Conservation (phyloP, 2,797 vertebrate species). For the Aulostomus chinensis region DNA sequence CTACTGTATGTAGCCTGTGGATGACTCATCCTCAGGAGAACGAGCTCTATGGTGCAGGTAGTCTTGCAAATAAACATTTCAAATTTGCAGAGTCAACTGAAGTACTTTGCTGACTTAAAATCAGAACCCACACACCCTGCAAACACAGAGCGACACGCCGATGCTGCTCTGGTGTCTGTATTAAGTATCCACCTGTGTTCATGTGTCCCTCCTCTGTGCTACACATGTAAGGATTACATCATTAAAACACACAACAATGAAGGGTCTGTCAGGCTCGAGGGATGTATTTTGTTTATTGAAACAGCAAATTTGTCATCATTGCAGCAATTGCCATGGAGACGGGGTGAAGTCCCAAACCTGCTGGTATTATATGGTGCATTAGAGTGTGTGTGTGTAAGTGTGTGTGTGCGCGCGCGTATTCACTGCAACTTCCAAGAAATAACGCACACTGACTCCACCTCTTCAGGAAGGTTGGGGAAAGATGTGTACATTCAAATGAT, state of each 20-base stretch:
- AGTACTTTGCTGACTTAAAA: conserved; percentile 63
- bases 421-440: conserved; percentile 58
- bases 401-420: conserved; percentile 53
- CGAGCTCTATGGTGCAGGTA: conserved; percentile 72
- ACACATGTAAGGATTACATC: conserved; percentile 11
- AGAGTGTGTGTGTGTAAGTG: too few species aligned
- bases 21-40: conserved; percentile 79
- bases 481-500: conserved; percentile 50
- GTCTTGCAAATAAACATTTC: conserved; percentile 76
- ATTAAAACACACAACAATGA: conserved; percentile 31
- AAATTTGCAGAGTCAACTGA: conserved; percentile 56
- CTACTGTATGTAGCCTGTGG: conserved; percentile 69
- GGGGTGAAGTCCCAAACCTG: conserved; percentile 66
- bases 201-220: conserved; percentile 31
- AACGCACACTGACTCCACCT: conserved; percentile 47
- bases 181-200: conserved; percentile 24
- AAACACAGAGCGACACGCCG: conserved; percentile 41
- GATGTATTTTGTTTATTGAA: conserved; percentile 62
- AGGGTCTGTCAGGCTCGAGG: conserved; percentile 26
- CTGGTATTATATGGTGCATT: conserved; percentile 50
- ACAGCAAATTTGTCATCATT: conserved; percentile 68
- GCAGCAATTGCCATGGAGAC: conserved; percentile 75
- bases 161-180: conserved; percentile 18
- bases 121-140: conserved; percentile 46
- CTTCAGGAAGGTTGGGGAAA: conserved; percentile 32